Percentiles rank a stretch among this genome's conserved stretches.
phyloP scores from a whole-genome alignment of 2,888 invertebrate genomes.

The Fragum whitleyi region DNA sequence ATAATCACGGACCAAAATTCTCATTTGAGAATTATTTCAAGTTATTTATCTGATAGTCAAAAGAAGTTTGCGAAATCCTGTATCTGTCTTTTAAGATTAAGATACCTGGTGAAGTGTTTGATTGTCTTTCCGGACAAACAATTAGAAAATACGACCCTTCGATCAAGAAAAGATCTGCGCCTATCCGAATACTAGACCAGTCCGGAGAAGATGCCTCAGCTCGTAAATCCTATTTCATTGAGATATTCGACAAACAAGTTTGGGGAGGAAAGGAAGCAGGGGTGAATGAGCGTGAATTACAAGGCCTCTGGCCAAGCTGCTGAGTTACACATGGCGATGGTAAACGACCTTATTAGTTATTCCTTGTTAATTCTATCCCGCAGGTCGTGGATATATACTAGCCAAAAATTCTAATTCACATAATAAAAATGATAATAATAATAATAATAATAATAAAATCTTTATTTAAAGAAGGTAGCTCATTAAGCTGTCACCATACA shows the following conservation, averaged over 20 bases:
- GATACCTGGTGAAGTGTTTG: background rate
- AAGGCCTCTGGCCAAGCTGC: conserved; percentile 8
- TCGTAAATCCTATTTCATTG: background rate
- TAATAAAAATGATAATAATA: no score
- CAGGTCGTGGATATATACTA: no score
- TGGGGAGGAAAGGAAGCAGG: conserved; percentile 5
- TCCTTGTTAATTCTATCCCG: no score
- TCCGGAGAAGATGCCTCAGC: background rate
- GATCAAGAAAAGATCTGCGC: background rate
- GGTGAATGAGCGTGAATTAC: conserved; percentile 2
- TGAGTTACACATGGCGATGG: background rate
- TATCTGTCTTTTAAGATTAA: conserved; percentile 1
- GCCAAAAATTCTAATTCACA: no score
- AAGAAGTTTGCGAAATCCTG: no score
- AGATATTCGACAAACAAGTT: background rate
- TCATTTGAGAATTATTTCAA: no score
- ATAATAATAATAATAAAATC: no score
- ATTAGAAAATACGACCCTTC: background rate
- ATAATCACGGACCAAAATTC: no score
- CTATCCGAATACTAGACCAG: background rate
- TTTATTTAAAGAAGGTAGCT: no score
- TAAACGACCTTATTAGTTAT: no score
- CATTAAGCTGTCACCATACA: no score
- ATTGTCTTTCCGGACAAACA: background rate
- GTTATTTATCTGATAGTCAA: no score